Evolutionary conservation across 1,140 invertebrate genomes (phyloP).

Genomic region (Radopholus similis): DNA sequence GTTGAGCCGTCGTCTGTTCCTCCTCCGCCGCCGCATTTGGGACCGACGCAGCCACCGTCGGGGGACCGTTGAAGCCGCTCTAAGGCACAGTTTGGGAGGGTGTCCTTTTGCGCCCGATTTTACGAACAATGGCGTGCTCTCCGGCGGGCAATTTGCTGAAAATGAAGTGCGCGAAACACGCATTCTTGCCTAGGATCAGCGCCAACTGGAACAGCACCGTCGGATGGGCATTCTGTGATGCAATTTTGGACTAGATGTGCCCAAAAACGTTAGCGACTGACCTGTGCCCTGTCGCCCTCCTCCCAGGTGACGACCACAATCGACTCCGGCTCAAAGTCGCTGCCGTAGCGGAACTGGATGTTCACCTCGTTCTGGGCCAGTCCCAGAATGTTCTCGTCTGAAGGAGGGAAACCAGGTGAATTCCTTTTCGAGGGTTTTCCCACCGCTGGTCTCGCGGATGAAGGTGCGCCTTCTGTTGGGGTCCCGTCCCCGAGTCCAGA

Average conservation of each 20-base stretch:
- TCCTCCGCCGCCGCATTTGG: slow-evolving; percentile 1
- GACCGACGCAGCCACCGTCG: background rate
- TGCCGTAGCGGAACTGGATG: slow-evolving; percentile 51
- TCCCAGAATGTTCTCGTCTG: slow-evolving; percentile 36
- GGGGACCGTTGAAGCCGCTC: slow-evolving; percentile 44
- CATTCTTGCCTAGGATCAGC: slow-evolving; percentile 40
- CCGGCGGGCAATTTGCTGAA: slow-evolving; percentile 35
- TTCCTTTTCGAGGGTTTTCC: background rate
- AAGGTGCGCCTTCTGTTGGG: slow-evolving; percentile 20
- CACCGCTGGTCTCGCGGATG: slow-evolving; percentile 45
- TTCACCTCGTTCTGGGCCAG: slow-evolving; percentile 49
- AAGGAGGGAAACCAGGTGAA: background rate
- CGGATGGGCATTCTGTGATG: too few relatives aligned
- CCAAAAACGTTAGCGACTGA: too few relatives aligned
- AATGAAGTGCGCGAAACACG: slow-evolving; percentile 48
- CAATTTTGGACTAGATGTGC: too few relatives aligned
- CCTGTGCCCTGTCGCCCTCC: too few relatives aligned
- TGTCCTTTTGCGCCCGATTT: background rate
- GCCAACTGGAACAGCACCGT: slow-evolving; percentile 50
- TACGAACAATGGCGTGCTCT: slow-evolving; percentile 1
- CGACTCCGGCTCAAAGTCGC: slow-evolving; percentile 39
- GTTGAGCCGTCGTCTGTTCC: background rate
- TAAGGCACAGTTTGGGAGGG: background rate
- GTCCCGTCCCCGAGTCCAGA: slow-evolving; percentile 23
- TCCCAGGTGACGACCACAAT: slow-evolving; percentile 49